These are phyloP conservation scores for Diorhabda elongata DNA, from an alignment of 1,140 invertebrate species.

Conservation along the genomic window DNA sequence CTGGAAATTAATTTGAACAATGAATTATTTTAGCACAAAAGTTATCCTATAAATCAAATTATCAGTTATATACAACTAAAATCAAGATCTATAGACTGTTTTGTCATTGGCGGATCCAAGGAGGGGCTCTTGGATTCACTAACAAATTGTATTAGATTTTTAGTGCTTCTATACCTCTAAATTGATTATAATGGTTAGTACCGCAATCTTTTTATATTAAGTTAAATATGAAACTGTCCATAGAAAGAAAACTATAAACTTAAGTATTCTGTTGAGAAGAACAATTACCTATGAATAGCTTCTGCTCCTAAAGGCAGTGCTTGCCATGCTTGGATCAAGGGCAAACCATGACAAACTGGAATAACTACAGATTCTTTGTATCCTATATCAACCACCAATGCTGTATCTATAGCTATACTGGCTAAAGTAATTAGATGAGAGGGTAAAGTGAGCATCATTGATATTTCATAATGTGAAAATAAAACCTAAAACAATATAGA, in stretches of 20 bases:
- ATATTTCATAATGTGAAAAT: constrained; percentile 89
- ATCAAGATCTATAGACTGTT: not conserved
- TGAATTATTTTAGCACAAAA: no score
- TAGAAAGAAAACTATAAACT: no score
- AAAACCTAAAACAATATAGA: constrained; percentile 57
- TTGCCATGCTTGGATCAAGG: constrained; percentile 75
- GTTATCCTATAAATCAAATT: no score
- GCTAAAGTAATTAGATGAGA: constrained; percentile 75
- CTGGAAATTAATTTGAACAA: constrained; percentile 38
- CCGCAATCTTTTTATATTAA: no score
- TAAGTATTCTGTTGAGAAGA: no score
- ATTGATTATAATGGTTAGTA: no score
- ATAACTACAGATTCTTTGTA: constrained; percentile 76
- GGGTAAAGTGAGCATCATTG: constrained; percentile 50
- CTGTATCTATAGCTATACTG: constrained; percentile 72
- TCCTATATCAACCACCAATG: constrained; percentile 83
- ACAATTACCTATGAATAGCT: constrained; percentile 53
- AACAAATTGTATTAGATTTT: no score
- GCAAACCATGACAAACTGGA: constrained; percentile 79
- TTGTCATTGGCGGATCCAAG: no score
- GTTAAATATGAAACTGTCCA: no score
- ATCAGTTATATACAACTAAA: no score
- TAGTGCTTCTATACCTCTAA: no score
- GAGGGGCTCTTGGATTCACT: no score
- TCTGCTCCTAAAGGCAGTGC: constrained; percentile 67